Evolutionary conservation across 2,113 vertebrate species (phyloP).

Genomic region (Scolopax mira): DNA sequence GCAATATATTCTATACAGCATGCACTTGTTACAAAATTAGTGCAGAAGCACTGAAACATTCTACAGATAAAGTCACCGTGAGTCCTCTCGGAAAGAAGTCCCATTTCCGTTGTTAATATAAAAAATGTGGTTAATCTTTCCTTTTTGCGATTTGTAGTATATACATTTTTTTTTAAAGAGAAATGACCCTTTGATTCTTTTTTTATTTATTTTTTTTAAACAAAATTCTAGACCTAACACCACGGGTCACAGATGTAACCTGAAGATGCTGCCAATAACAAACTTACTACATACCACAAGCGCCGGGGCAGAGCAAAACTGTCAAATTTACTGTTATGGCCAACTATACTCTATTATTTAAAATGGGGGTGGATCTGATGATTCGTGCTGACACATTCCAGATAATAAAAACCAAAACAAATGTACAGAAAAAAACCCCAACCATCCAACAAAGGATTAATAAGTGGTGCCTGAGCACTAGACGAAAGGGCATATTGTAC

Average conservation of each 20-base stretch:
- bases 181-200: not conserved
- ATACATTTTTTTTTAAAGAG: slow-evolving; percentile 21
- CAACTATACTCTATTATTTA: not conserved
- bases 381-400: not conserved
- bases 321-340: not conserved
- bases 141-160: not conserved
- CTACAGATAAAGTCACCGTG: slow-evolving; percentile 22
- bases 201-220: not conserved
- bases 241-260: not conserved
- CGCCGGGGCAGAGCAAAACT: not conserved
- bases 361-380: not conserved
- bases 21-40: slow-evolving; percentile 68
- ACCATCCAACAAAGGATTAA: not conserved
- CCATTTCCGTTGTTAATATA: slow-evolving; percentile 7
- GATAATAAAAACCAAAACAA: not conserved
- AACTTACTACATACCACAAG: not conserved
- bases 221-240: not conserved
- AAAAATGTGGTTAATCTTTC: slow-evolving; percentile 56
- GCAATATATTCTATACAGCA: slow-evolving; percentile 70
- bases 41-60: slow-evolving; percentile 23
- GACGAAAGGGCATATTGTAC: not conserved
- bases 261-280: not conserved
- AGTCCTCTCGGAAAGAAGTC: slow-evolving; percentile 44
- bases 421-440: not conserved
- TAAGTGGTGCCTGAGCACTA: not conserved